A percentile compares a stretch with the other conserved stretches of the same genome.
phyloP scores from a whole-genome alignment of 1,140 invertebrate species.

The Heliothis subflexa region DNA sequence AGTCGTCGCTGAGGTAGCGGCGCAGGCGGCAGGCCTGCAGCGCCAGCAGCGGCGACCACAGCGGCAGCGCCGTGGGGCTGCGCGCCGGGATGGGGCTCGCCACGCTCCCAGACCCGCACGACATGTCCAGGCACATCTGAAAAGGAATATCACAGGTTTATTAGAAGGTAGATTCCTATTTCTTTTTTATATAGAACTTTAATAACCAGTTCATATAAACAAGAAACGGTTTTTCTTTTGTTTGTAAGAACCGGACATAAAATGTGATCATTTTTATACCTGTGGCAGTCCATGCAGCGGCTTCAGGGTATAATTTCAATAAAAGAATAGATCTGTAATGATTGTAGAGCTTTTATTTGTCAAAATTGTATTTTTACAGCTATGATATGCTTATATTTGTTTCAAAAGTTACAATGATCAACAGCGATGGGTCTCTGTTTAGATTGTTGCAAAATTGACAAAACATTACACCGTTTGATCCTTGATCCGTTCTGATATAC shows the following conservation, averaged over 20 bases:
- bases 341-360: constrained; percentile 90
- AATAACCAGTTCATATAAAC: too few relatives aligned
- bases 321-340: constrained; percentile 79
- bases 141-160: constrained; percentile 47
- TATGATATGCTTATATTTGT: constrained; percentile 95
- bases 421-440: constrained; percentile 78
- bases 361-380: constrained; percentile 92
- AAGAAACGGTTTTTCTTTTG: too few relatives aligned
- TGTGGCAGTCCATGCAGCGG: constrained; percentile 21
- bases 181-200: too few relatives aligned
- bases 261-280: constrained; percentile 57
- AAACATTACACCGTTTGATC: constrained; percentile 76
- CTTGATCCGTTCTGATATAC: constrained; percentile 75
- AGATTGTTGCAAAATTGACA: constrained; percentile 83
- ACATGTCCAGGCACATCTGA: constrained; percentile 82
- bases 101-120: constrained; percentile 69
- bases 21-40: constrained; percentile 83
- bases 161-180: too few relatives aligned
- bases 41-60: constrained; percentile 84
- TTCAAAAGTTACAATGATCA: constrained; percentile 89
- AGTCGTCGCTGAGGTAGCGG: constrained; percentile 83
- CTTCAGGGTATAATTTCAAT: constrained; percentile 51
- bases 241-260: too few relatives aligned
- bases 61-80: constrained; percentile 86
- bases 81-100: constrained; percentile 85